phyloP scores from a whole-genome alignment of 2,113 vertebrate species.

The Echinops telfairi region DNA sequence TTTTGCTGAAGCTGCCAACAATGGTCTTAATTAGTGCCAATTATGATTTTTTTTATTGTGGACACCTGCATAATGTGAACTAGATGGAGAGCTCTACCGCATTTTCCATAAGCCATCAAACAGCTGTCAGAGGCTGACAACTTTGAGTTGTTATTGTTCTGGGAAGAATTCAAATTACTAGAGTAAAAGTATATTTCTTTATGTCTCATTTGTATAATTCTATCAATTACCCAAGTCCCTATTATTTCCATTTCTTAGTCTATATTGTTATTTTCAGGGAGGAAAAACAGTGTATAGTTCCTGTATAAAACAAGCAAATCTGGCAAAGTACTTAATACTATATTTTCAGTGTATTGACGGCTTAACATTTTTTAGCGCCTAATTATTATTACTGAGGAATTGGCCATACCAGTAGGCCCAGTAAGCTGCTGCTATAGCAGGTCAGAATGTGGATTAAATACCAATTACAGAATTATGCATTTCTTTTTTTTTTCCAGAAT shows the following conservation, averaged over 20 bases:
- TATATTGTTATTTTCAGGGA: conserved; percentile 73
- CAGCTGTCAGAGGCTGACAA: conserved; percentile 85
- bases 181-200: conserved; percentile 72
- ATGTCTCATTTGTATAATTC: conserved; percentile 79
- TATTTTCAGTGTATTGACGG: not conserved
- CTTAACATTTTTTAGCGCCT: not conserved
- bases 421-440: not conserved
- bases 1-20: conserved; percentile 84
- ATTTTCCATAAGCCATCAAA: conserved; percentile 84
- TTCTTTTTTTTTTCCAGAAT: not conserved
- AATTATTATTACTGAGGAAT: not conserved
- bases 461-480: not conserved
- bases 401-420: not conserved
- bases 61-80: conserved; percentile 80
- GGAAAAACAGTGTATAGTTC: not conserved
- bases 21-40: conserved; percentile 87
- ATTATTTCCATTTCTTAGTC: conserved; percentile 73
- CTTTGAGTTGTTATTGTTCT: conserved; percentile 83
- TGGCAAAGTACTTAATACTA: not conserved
- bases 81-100: conserved; percentile 76
- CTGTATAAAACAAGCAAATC: not conserved
- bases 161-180: conserved; percentile 79
- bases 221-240: conserved; percentile 66
- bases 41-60: conserved; percentile 81
- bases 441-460: not conserved